Evolutionary conservation across 2,113 vertebrate species (phyloP).

Genomic region (Leucopsar rothschildi): DNA sequence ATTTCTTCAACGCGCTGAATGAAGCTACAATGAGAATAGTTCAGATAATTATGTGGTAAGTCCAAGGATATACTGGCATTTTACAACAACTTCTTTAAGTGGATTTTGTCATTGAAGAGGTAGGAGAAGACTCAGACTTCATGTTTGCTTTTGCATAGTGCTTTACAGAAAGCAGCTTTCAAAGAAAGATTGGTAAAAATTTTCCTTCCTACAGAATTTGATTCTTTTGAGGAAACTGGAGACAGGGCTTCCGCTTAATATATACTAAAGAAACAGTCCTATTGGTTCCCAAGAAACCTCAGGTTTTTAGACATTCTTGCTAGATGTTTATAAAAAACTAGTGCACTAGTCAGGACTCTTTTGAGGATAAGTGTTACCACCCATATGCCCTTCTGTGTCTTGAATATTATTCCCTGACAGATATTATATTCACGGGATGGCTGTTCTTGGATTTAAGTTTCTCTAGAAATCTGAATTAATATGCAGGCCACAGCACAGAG

Average conservation of each 20-base stretch:
- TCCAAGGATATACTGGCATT: background rate
- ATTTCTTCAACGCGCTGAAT: conserved; percentile 95
- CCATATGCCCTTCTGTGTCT: background rate
- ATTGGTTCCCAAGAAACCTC: background rate
- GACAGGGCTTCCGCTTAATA: background rate
- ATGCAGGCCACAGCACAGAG: background rate
- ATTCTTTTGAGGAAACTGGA: background rate
- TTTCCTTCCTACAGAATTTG: background rate
- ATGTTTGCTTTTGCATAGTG: background rate
- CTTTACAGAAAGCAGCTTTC: background rate
- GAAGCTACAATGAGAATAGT: conserved; percentile 97
- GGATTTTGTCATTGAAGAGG: background rate
- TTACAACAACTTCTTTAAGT: background rate
- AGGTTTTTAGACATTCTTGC: background rate
- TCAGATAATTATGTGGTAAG: conserved; percentile 97
- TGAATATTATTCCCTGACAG: background rate
- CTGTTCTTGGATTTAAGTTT: background rate
- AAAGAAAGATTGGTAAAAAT: background rate
- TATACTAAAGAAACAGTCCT: background rate
- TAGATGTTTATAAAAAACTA: background rate
- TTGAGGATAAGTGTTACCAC: background rate
- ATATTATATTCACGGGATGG: background rate
- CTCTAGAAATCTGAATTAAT: background rate
- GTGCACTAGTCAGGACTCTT: background rate
- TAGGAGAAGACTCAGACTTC: background rate